Conservation (phyloP, 2,888 invertebrate genomes). For the Dicycla oo region DNA sequence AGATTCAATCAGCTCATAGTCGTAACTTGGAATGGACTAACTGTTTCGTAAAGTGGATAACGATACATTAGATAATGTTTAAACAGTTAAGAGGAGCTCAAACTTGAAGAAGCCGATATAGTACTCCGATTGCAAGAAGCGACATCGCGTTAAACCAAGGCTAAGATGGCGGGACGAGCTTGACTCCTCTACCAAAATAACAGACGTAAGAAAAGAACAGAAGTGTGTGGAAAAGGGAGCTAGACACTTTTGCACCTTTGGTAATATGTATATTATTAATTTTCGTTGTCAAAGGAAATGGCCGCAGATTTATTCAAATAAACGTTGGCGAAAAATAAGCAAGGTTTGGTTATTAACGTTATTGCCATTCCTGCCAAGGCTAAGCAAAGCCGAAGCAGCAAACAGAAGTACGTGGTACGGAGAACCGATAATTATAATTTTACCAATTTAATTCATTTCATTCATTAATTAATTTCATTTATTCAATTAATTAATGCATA, state of each 20-base stretch:
- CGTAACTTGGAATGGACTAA: constrained; percentile 47
- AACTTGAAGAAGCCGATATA: neutral
- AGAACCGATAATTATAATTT: constrained; percentile 14
- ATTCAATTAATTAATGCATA: no score
- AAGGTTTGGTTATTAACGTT: neutral
- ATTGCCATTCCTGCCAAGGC: neutral
- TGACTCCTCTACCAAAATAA: neutral
- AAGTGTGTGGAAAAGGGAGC: neutral
- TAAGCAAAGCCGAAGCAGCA: neutral
- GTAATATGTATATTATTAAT: neutral
- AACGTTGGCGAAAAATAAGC: neutral
- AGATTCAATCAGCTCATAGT: constrained; percentile 44
- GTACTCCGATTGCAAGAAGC: neutral
- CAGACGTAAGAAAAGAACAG: neutral
- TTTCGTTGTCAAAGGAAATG: neutral
- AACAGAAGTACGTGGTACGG: constrained; percentile 18
- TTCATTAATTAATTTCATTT: no score
- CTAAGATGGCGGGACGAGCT: neutral
- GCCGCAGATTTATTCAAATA: neutral
- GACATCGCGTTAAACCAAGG: neutral
- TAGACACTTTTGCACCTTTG: neutral
- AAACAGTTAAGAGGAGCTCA: neutral
- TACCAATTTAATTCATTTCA: constrained; percentile 34
- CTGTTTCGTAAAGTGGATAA: constrained; percentile 34
- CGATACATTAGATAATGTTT: constrained; percentile 9